Evolutionary conservation across 2,888 invertebrate genomes (phyloP).

Genomic region (Heteromyza rotundicornis): DNA sequence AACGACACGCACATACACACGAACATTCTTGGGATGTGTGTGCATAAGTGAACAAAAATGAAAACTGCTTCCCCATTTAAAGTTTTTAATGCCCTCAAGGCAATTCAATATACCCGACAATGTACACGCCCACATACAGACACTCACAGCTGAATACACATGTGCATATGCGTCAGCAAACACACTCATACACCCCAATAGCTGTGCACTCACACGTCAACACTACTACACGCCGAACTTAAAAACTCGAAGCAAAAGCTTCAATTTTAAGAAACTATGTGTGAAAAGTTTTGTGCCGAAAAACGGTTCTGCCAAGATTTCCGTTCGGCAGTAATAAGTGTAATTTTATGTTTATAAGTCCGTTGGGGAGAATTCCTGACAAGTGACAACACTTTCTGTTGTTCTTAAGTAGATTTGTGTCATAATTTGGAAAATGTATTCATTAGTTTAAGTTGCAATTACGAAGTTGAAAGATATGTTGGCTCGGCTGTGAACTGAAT

Average conservation of each 20-base stretch:
- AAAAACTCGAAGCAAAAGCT: not conserved
- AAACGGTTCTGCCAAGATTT: not conserved
- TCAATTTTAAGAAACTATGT: constrained; percentile 8
- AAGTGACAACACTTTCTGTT: constrained; percentile 14
- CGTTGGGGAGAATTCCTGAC: constrained; percentile 11
- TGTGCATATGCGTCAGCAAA: not conserved
- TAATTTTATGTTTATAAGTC: constrained; percentile 17
- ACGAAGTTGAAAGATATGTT: no score
- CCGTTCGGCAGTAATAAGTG: not conserved
- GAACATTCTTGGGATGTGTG: not conserved
- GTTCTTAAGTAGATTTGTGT: constrained; percentile 17
- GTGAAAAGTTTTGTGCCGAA: constrained; percentile 6
- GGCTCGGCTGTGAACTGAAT: no score
- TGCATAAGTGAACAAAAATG: constrained; percentile 5
- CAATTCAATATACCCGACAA: not conserved
- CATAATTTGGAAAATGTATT: constrained; percentile 14
- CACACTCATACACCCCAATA: not conserved
- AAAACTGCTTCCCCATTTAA: constrained; percentile 15
- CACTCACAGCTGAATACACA: not conserved
- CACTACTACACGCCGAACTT: not conserved
- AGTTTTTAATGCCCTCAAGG: constrained; percentile 11
- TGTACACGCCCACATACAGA: not conserved
- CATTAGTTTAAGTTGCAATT: constrained; percentile 17
- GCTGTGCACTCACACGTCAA: not conserved
- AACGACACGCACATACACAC: not conserved